Percentiles rank a stretch among this genome's conserved stretches.
Conservation (phyloP, 2,797 vertebrate species). For the Ptychobarbus kaznakovi region DNA sequence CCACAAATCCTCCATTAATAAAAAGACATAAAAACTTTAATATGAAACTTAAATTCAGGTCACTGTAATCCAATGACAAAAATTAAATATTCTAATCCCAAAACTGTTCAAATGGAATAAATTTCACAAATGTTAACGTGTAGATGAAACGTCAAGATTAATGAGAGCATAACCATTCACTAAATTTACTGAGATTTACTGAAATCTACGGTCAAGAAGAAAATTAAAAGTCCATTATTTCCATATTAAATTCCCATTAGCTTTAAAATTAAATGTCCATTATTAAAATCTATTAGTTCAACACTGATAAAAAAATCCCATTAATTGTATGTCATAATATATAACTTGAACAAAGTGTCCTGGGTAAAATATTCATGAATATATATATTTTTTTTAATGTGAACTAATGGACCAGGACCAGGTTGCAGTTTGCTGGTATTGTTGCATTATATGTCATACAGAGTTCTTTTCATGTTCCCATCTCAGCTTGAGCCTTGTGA, state of each 20-base stretch:
- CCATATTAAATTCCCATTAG: background rate
- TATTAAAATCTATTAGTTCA: background rate
- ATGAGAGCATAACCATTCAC: background rate
- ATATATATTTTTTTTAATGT: background rate
- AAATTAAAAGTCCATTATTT: background rate
- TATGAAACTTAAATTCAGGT: background rate
- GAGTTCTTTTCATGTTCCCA: background rate
- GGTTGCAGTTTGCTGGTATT: background rate
- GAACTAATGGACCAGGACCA: background rate
- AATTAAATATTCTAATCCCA: background rate
- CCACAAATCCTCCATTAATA: background rate
- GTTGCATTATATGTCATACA: slow-evolving; percentile 12
- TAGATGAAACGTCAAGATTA: background rate
- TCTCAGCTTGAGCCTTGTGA: slow-evolving; percentile 29
- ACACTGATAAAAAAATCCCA: background rate
- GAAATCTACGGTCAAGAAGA: background rate
- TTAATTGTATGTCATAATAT: background rate
- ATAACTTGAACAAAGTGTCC: background rate
- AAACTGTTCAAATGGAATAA: background rate
- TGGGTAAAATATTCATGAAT: background rate
- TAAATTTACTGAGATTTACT: background rate
- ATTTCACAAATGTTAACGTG: background rate
- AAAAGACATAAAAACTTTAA: background rate
- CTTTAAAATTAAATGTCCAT: background rate
- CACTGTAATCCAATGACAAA: background rate